These are phyloP conservation scores for Mythimna vitellina DNA, from an alignment of 2,888 invertebrate genomes.

Conservation along the genomic window DNA sequence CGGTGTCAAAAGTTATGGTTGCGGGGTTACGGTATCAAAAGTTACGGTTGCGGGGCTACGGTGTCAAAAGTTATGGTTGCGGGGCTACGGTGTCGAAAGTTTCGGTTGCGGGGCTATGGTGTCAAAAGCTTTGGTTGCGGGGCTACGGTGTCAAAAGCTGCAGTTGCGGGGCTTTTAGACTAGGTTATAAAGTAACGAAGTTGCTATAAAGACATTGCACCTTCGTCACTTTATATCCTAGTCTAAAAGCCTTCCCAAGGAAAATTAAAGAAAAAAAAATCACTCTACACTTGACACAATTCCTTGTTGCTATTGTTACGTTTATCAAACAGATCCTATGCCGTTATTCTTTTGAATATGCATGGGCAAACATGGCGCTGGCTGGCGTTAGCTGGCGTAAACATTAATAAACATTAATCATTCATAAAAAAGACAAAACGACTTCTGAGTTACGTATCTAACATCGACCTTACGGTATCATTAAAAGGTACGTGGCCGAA, in stretches of 20 bases:
- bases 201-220: too few relatives aligned
- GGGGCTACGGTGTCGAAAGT: too few relatives aligned
- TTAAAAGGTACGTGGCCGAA: constrained; percentile 77
- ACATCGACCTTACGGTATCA: constrained; percentile 81
- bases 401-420: constrained; percentile 84
- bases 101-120: too few relatives aligned
- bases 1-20: too few relatives aligned
- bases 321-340: constrained; percentile 66
- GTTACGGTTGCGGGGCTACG: too few relatives aligned
- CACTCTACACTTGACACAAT: constrained; percentile 23
- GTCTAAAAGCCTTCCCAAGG: background rate
- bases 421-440: constrained; percentile 90
- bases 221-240: background rate
- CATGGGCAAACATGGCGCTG: constrained; percentile 77
- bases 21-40: too few relatives aligned
- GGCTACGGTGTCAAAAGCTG: too few relatives aligned
- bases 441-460: constrained; percentile 82
- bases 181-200: too few relatives aligned
- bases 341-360: constrained; percentile 80
- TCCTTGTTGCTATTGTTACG: constrained; percentile 66
- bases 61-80: too few relatives aligned
- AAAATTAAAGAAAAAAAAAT: background rate
- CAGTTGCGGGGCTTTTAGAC: too few relatives aligned
- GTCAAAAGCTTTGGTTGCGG: too few relatives aligned
- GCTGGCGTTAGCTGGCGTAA: constrained; percentile 57